Evolutionary conservation across 1,140 invertebrate genomes (phyloP), one percentile per base, ranked within the genome.

Genomic region (Hylaeus anthracinus): DNA sequence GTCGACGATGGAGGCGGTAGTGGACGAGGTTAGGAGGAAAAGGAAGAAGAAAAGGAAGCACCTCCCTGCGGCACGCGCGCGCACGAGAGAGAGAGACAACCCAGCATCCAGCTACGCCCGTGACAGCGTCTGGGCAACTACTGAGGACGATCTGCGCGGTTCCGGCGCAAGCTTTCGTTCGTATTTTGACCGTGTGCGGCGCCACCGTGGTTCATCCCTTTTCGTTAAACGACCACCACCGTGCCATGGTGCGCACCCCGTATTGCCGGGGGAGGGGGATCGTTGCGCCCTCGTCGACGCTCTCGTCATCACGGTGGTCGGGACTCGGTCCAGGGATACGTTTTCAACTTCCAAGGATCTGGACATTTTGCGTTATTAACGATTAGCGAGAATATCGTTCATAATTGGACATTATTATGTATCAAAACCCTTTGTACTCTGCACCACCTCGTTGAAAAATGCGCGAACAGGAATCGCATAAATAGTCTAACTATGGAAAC

Each of bases 71-170:
- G 81, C 85, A 86, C 85, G 69, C 85, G 84, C 85, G 85, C 84
- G 85, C 84, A 82, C 85, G 84, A 86, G 85, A 87, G 85, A 87
- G 85, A 87, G 85, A 87, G 85, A 85, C 83, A 65, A 90, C 84
- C 87, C 88, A 90, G 85, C 89, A 91, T 90, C 89, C 89, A 89
- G 87, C 90, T 90, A 91, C 90, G 90, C 91, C 91, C 91, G 91
- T 90, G 88, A 90, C 90, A 91, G 88, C 90, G 90, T 91, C 89
- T 90, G 91, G 91, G 88, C 91, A 85, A 91, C 90, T 91, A 92
- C 91, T 92, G 88, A 86, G 85, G 81, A 86, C 82, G 88, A 88
- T 89, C 80, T 85, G 85, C 79, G 80, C 85, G 87, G 90, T 90
- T 89, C 90, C 90, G 86, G 87, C 86, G 88, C 88, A 88, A 90